These are phyloP conservation scores for Tyria jacobaeae DNA, from an alignment of 2,888 invertebrate genomes.

Conservation along the genomic window DNA sequence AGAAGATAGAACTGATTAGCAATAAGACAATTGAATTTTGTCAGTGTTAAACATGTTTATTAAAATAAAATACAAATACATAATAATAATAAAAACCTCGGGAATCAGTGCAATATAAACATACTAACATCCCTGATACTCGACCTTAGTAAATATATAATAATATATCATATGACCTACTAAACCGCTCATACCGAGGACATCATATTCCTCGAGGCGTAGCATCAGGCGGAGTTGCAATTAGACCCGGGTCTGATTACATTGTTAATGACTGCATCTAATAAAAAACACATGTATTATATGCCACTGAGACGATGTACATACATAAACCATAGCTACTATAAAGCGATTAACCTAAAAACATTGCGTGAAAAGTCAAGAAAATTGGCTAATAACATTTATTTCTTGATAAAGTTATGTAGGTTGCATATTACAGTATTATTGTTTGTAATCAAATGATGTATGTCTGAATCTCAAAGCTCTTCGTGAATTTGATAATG, in stretches of 20 bases:
- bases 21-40: too few relatives aligned
- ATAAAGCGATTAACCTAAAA: slow-evolving; percentile 8
- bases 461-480: slow-evolving; percentile 14
- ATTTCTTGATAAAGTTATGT: slow-evolving; percentile 17
- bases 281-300: not conserved
- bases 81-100: not conserved
- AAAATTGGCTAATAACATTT: slow-evolving; percentile 29
- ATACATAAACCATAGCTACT: slow-evolving; percentile 1
- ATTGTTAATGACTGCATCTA: slow-evolving; percentile 6
- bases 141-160: slow-evolving; percentile 5
- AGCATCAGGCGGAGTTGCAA: slow-evolving; percentile 2
- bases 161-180: slow-evolving; percentile 7
- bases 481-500: slow-evolving; percentile 30
- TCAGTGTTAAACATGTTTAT: too few relatives aligned
- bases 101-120: too few relatives aligned
- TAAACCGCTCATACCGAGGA: slow-evolving; percentile 8
- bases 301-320: not conserved
- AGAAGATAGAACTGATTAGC: too few relatives aligned
- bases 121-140: slow-evolving; percentile 1
- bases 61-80: too few relatives aligned
- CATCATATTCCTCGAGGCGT: slow-evolving; percentile 9
- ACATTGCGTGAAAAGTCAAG: slow-evolving; percentile 40
- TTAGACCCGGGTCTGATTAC: slow-evolving; percentile 1
- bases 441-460: slow-evolving; percentile 22
- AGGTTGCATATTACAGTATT: slow-evolving; percentile 29